Percentiles rank a stretch among this genome's conserved stretches.
Conservation (phyloP, 2,888 invertebrate species). For the Tiphia femorata region DNA sequence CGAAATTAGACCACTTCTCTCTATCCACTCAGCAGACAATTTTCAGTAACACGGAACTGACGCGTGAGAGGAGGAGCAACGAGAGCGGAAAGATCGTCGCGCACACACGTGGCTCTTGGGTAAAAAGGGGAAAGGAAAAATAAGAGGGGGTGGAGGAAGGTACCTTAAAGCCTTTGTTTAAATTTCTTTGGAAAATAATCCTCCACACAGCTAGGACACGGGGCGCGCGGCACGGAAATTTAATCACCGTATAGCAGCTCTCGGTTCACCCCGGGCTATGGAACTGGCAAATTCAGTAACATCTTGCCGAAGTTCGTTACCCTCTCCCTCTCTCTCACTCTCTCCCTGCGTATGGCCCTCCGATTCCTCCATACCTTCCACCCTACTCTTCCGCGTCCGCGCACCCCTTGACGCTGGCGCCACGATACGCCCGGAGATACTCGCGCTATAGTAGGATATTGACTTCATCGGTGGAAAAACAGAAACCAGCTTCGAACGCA, state of each 20-base stretch:
- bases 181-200: slow-evolving; percentile 47
- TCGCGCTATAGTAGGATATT: slow-evolving; percentile 44
- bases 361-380: background rate
- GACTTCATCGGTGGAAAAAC: slow-evolving; percentile 54
- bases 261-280: slow-evolving; percentile 38
- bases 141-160: background rate
- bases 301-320: slow-evolving; percentile 52
- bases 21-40: too few relatives aligned
- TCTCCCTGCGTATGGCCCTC: background rate
- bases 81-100: too few relatives aligned
- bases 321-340: slow-evolving; percentile 19
- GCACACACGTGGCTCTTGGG: too few relatives aligned
- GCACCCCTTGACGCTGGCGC: too few relatives aligned
- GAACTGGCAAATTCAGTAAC: slow-evolving; percentile 51
- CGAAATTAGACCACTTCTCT: too few relatives aligned
- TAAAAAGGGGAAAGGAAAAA: background rate
- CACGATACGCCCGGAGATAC: too few relatives aligned
- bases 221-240: slow-evolving; percentile 43
- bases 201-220: too few relatives aligned
- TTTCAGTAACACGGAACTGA: too few relatives aligned
- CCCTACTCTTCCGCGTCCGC: slow-evolving; percentile 4
- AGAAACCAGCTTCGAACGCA: slow-evolving; percentile 47
- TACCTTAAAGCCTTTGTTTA: slow-evolving; percentile 37
- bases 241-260: slow-evolving; percentile 47
- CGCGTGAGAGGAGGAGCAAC: too few relatives aligned